These are phyloP conservation scores for Nylanderia fulva DNA, from an alignment of 1,140 invertebrate genomes.

Conservation along the genomic window DNA sequence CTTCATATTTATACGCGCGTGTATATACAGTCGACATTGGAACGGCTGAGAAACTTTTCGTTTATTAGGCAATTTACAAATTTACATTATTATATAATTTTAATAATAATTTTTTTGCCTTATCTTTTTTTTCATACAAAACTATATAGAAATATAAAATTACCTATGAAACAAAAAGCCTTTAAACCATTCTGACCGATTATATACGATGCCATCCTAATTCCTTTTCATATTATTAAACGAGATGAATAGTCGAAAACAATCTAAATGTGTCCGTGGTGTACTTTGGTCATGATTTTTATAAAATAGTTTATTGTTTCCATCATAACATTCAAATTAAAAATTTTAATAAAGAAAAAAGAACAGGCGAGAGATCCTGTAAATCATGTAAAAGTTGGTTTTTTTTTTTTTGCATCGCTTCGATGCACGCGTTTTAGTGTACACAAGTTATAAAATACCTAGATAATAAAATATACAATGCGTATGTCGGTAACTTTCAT, in stretches of 20 bases:
- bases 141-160: slow-evolving; percentile 3
- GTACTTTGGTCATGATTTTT: slow-evolving; percentile 80
- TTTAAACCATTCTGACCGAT: slow-evolving; percentile 28
- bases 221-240: slow-evolving; percentile 42
- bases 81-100: slow-evolving; percentile 15
- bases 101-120: neutral
- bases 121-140: slow-evolving; percentile 12
- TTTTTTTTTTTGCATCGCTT: slow-evolving; percentile 13
- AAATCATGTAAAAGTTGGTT: slow-evolving; percentile 66
- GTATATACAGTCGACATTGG: slow-evolving; percentile 33
- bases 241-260: slow-evolving; percentile 38
- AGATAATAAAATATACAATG: slow-evolving; percentile 81
- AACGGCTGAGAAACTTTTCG: slow-evolving; percentile 18
- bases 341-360: slow-evolving; percentile 66
- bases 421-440: slow-evolving; percentile 61
- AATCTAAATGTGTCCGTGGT: slow-evolving; percentile 55
- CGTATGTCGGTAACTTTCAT: slow-evolving; percentile 82
- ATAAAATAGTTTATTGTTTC: slow-evolving; percentile 74
- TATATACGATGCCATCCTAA: slow-evolving; percentile 17
- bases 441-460: slow-evolving; percentile 77
- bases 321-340: slow-evolving; percentile 67
- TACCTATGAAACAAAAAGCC: slow-evolving; percentile 10
- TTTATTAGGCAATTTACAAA: slow-evolving; percentile 8
- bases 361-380: slow-evolving; percentile 53
- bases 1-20: slow-evolving; percentile 32